These are phyloP conservation scores for Koerneria pararmatus DNA, from an alignment of 2,888 invertebrate species.

Conservation along the genomic window DNA sequence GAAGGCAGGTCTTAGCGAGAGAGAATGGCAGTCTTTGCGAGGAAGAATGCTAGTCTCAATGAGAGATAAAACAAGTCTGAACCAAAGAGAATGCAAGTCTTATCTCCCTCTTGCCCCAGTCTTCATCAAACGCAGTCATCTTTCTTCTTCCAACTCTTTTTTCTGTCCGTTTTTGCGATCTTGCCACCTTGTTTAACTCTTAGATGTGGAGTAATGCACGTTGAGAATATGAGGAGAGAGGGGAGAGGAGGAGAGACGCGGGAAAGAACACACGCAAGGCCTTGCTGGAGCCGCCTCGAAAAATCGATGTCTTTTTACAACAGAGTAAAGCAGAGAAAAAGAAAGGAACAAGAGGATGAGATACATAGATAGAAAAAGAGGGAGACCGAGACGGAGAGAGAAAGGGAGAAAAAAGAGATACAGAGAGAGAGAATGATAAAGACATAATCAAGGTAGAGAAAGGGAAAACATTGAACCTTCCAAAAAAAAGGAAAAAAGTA, in stretches of 20 bases:
- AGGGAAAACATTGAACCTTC: neutral
- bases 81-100: neutral
- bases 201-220: neutral
- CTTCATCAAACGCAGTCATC: neutral
- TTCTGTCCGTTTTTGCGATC: neutral
- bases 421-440: conserved; percentile 8
- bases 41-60: too few species aligned
- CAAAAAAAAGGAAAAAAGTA: neutral
- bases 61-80: too few species aligned
- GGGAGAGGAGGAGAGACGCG: neutral
- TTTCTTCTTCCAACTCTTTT: neutral
- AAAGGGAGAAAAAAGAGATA: neutral
- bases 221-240: neutral
- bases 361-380: neutral
- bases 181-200: neutral
- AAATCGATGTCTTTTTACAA: conserved; percentile 25
- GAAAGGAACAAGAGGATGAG: neutral
- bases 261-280: neutral
- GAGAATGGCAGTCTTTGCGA: too few species aligned
- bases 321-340: conserved; percentile 19
- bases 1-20: conserved; percentile 3
- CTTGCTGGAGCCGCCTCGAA: neutral
- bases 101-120: neutral
- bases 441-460: neutral
- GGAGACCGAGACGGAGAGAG: neutral